A percentile compares a stretch with the other conserved stretches of the same genome.
phyloP scores from a whole-genome alignment of 2,888 invertebrate species.

The Cerastis rubricosa region DNA sequence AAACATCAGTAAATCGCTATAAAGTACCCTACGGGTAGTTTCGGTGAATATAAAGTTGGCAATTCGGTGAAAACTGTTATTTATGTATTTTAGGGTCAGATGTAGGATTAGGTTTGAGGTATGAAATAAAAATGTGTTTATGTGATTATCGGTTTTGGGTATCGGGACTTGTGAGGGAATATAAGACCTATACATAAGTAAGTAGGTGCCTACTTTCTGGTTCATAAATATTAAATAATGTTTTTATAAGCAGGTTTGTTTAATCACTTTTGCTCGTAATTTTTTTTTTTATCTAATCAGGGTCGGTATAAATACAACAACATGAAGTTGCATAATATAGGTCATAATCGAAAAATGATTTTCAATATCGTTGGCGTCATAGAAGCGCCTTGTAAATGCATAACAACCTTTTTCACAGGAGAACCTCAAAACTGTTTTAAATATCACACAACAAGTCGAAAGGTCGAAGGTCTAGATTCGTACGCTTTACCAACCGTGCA shows the following conservation, averaged over 20 bases:
- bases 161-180: background rate
- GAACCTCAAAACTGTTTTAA: too few relatives aligned
- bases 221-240: background rate
- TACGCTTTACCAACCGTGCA: too few relatives aligned
- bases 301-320: too few relatives aligned
- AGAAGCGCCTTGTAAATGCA: too few relatives aligned
- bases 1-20: constrained; percentile 84
- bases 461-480: too few relatives aligned
- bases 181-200: background rate
- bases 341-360: too few relatives aligned
- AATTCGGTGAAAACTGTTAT: constrained; percentile 67
- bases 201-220: background rate
- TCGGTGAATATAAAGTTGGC: constrained; percentile 69
- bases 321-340: too few relatives aligned
- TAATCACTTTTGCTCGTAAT: background rate
- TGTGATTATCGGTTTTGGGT: constrained; percentile 44
- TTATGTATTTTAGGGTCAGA: constrained; percentile 61
- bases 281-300: too few relatives aligned
- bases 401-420: too few relatives aligned
- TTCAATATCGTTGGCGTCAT: too few relatives aligned
- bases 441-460: too few relatives aligned
- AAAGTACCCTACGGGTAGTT: constrained; percentile 77
- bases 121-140: constrained; percentile 64
- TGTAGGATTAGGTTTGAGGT: constrained; percentile 49
- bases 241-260: background rate